Percentiles rank a stretch among this genome's conserved stretches.
Conservation (phyloP, 2,113 vertebrate genomes). For the Gnathonemus longibarbis region DNA sequence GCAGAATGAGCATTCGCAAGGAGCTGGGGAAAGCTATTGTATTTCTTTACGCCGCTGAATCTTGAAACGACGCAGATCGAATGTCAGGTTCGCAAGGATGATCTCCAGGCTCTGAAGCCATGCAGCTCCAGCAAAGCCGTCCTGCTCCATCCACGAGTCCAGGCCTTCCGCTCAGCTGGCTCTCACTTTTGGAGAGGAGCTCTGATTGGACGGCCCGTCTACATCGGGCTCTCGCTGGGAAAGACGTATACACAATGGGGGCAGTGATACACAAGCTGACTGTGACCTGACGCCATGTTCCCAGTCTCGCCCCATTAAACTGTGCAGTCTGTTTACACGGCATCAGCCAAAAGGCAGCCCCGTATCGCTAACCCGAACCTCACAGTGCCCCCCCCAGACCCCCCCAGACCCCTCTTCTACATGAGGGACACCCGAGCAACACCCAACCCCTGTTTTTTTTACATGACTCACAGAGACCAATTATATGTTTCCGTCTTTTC, state of each 20-base stretch:
- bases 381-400: not conserved
- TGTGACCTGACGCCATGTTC: not conserved
- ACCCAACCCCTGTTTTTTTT: not conserved
- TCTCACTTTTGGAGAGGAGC: not conserved
- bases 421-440: not conserved
- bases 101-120: conserved; percentile 16
- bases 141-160: not conserved
- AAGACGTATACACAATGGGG: not conserved
- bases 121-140: not conserved
- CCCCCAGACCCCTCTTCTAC: not conserved
- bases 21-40: not conserved
- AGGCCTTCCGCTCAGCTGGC: not conserved
- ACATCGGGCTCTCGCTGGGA: not conserved
- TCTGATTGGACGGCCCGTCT: not conserved
- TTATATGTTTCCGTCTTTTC: not conserved
- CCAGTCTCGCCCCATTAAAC: not conserved
- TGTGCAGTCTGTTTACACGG: not conserved
- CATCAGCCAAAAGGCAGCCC: not conserved
- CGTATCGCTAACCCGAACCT: not conserved
- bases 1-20: too few species aligned
- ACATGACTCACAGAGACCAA: not conserved
- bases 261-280: not conserved
- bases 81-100: conserved; percentile 15
- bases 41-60: not conserved
- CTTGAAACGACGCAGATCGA: not conserved